These are phyloP conservation scores for Xanthorhoe spadicearia DNA, from an alignment of 2,888 invertebrate genomes.

Conservation along the genomic window DNA sequence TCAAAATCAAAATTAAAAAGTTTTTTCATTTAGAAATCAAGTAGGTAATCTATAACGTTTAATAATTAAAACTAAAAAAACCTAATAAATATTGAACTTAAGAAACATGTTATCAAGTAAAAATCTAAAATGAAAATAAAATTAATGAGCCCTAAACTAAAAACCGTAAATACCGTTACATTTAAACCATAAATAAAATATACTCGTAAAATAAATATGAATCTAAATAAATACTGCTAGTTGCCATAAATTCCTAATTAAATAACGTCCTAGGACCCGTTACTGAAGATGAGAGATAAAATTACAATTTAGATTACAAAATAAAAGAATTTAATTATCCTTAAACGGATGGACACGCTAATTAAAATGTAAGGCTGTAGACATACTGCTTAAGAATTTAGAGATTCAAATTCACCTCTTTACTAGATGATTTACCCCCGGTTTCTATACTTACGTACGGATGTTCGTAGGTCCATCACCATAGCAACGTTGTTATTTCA, in stretches of 20 bases:
- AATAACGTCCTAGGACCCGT: conserved; percentile 26
- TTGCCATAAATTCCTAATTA: conserved; percentile 25
- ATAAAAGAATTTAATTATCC: conserved; percentile 31
- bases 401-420: neutral
- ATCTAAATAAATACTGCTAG: conserved; percentile 25
- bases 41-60: no score
- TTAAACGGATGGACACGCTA: conserved; percentile 29
- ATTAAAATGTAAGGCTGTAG: conserved; percentile 27
- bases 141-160: conserved; percentile 4
- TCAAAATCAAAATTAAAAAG: no score
- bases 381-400: neutral
- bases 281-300: conserved; percentile 26
- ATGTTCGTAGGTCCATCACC: no score
- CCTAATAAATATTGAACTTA: no score
- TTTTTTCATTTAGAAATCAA: no score
- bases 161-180: conserved; percentile 8
- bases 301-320: conserved; percentile 23
- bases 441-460: no score
- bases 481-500: no score
- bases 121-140: neutral
- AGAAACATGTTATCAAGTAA: neutral
- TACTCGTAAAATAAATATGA: conserved; percentile 3
- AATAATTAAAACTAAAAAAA: no score
- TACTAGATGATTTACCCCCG: no score
- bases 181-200: conserved; percentile 1